Conservation (phyloP, 2,888 invertebrate species). For the Acrocera orbiculus region DNA sequence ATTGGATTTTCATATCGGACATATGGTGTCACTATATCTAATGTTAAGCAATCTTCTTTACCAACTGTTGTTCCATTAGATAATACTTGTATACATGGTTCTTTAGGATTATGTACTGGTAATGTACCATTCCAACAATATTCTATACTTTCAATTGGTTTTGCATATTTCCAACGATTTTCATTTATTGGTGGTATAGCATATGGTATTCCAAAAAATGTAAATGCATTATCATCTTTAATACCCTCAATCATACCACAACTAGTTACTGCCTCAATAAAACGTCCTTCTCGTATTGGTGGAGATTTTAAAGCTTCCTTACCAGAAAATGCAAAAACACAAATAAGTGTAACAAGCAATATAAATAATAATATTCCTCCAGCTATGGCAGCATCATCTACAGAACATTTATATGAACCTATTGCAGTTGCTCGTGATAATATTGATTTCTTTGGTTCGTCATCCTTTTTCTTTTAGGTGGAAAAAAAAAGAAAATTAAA, state of each 20-base stretch:
- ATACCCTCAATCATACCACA: constrained; percentile 67
- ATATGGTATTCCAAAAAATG: constrained; percentile 68
- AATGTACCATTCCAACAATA: constrained; percentile 66
- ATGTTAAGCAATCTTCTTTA: constrained; percentile 62
- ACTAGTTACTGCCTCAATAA: constrained; percentile 50
- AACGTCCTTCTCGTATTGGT: constrained; percentile 53
- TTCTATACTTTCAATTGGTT: constrained; percentile 44
- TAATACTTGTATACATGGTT: constrained; percentile 51
- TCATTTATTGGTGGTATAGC: constrained; percentile 53
- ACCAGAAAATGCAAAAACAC: constrained; percentile 43
- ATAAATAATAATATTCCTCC: constrained; percentile 41
- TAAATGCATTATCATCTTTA: constrained; percentile 58
- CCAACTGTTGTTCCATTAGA: constrained; percentile 49
- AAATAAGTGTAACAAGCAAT: constrained; percentile 42
- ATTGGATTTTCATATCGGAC: constrained; percentile 60
- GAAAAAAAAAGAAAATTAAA: constrained; percentile 6
- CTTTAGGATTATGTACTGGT: constrained; percentile 45
- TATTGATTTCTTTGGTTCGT: constrained; percentile 19
- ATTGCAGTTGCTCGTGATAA: constrained; percentile 40
- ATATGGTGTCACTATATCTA: constrained; percentile 68
- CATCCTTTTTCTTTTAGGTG: constrained; percentile 21
- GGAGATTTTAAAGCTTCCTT: constrained; percentile 38
- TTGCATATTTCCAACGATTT: constrained; percentile 52
- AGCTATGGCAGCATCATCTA: constrained; percentile 39
- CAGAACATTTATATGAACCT: constrained; percentile 47